Evolutionary conservation across 1,140 invertebrate genomes (phyloP).

Genomic region (Apis cerana): DNA sequence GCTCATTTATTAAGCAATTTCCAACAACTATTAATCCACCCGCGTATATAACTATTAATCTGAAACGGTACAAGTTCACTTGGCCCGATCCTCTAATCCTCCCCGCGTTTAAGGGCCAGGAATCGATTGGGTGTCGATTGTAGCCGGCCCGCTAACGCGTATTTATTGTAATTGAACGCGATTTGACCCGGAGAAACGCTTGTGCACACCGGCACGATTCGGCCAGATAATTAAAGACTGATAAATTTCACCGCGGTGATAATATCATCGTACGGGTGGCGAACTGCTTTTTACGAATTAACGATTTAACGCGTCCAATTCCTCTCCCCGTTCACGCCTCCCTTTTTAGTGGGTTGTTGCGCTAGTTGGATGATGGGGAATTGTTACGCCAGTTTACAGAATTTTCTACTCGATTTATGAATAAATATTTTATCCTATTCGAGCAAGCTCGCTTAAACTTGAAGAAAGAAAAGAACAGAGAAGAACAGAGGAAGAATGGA

Average conservation of each 20-base stretch:
- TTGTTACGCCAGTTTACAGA: too few species aligned
- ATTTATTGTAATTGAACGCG: slow-evolving; percentile 40
- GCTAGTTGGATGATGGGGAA: not conserved
- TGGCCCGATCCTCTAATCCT: too few species aligned
- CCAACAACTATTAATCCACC: too few species aligned
- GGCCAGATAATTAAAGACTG: slow-evolving; percentile 46
- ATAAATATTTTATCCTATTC: too few species aligned
- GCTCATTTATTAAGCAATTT: too few species aligned
- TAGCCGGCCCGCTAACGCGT: slow-evolving; percentile 13
- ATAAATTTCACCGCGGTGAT: slow-evolving; percentile 29
- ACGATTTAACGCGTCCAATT: slow-evolving; percentile 6
- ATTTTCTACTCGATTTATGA: too few species aligned
- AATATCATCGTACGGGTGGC: slow-evolving; percentile 17
- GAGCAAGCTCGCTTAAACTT: too few species aligned
- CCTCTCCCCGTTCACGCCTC: not conserved
- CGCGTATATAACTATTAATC: too few species aligned
- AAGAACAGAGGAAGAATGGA: too few species aligned
- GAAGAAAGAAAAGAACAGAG: too few species aligned
- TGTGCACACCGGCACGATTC: slow-evolving; percentile 24
- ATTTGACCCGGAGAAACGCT: slow-evolving; percentile 30
- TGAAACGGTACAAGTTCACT: too few species aligned
- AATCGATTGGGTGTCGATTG: slow-evolving; percentile 35
- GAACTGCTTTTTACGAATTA: slow-evolving; percentile 41
- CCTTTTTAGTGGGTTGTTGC: not conserved
- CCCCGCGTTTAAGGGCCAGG: slow-evolving; percentile 3